Conservation (phyloP, 2,113 vertebrate genomes). For the Emydura subglobosa region DNA sequence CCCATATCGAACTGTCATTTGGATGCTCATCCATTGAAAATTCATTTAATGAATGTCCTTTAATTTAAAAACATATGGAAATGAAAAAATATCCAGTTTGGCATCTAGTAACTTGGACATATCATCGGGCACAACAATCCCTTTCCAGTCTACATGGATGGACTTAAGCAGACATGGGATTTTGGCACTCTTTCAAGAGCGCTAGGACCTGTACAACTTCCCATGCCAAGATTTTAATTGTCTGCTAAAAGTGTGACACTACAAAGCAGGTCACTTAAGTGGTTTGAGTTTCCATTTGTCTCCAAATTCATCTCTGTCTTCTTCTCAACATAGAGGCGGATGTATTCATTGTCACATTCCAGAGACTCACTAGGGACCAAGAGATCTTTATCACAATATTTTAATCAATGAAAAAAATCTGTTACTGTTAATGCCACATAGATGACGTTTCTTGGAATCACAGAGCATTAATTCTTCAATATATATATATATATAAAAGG, state of each 20-base stretch:
- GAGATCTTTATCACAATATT: not conserved
- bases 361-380: not conserved
- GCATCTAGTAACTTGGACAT: constrained; percentile 50
- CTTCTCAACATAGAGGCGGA: constrained; percentile 1
- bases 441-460: not conserved
- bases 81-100: constrained; percentile 57
- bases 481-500: not conserved
- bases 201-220: constrained; percentile 38
- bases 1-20: constrained; percentile 69
- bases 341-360: not conserved
- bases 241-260: constrained; percentile 20
- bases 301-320: not conserved
- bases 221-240: constrained; percentile 25
- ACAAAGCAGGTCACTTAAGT: constrained; percentile 18
- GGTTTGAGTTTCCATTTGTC: not conserved
- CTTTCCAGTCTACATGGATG: constrained; percentile 58
- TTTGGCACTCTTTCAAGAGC: constrained; percentile 57
- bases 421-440: not conserved
- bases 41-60: constrained; percentile 53
- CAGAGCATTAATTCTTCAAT: constrained; percentile 3
- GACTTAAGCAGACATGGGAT: constrained; percentile 40
- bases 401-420: constrained; percentile 2
- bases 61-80: constrained; percentile 59
- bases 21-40: constrained; percentile 64
- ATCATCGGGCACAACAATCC: constrained; percentile 5